phyloP scores from a whole-genome alignment of 2,888 invertebrate species.

The Synanthedon tipuliformis region DNA sequence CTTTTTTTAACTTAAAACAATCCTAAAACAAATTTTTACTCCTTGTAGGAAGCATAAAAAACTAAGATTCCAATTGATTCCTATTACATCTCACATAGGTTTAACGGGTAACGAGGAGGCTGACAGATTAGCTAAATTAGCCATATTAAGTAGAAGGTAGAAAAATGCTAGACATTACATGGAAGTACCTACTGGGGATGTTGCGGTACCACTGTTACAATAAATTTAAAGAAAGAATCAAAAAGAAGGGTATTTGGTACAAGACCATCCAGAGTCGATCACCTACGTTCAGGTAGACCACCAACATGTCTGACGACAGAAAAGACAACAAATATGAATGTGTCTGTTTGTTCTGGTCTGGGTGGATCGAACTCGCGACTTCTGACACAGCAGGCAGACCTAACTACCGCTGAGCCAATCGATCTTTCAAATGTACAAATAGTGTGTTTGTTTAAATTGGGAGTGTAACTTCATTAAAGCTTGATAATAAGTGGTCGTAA shows the following conservation, averaged over 20 bases:
- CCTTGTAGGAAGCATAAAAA: too few relatives aligned
- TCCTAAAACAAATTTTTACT: too few relatives aligned
- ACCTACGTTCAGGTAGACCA: neutral
- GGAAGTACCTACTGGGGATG: neutral
- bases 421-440: too few relatives aligned
- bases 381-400: too few relatives aligned
- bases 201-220: neutral
- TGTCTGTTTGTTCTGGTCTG: too few relatives aligned
- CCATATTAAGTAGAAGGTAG: neutral
- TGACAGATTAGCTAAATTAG: neutral
- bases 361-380: too few relatives aligned
- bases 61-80: too few relatives aligned
- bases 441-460: slow-evolving; percentile 3
- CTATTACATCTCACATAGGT: too few relatives aligned
- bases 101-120: neutral
- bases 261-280: neutral
- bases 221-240: neutral
- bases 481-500: neutral
- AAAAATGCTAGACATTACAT: neutral
- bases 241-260: neutral
- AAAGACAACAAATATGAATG: too few relatives aligned
- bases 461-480: neutral
- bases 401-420: too few relatives aligned
- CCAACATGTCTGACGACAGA: too few relatives aligned
- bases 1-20: too few relatives aligned